Evolutionary conservation across 1,140 invertebrate genomes (phyloP).

Genomic region (Rhyacophila brunnea): DNA sequence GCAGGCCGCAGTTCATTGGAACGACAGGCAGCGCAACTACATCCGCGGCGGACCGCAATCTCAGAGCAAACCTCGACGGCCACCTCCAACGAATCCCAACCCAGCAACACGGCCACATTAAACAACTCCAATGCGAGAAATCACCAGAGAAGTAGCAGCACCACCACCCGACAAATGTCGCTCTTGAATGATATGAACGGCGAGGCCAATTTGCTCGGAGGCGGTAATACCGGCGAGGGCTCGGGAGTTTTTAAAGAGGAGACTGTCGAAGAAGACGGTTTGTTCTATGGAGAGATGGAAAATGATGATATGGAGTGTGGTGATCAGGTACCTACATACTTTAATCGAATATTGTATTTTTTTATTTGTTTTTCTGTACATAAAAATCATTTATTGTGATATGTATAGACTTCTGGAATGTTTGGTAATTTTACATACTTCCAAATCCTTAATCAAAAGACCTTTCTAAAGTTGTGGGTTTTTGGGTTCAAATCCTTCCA

Average conservation of each 20-base stretch:
- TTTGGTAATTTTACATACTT: too few relatives aligned
- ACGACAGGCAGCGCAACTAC: too few relatives aligned
- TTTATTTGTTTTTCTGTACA: too few relatives aligned
- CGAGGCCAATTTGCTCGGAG: background rate
- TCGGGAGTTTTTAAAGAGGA: slow-evolving; percentile 44
- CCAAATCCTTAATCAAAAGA: too few relatives aligned
- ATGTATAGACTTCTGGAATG: too few relatives aligned
- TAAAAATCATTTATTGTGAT: too few relatives aligned
- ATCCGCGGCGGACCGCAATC: background rate
- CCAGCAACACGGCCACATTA: background rate
- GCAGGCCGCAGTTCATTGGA: too few relatives aligned
- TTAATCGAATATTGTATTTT: too few relatives aligned
- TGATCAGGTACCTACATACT: slow-evolving; percentile 38
- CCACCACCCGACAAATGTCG: too few relatives aligned
- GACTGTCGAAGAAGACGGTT: slow-evolving; percentile 50
- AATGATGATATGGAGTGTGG: slow-evolving; percentile 48
- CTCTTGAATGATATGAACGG: background rate
- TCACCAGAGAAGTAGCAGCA: too few relatives aligned
- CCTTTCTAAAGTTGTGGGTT: too few relatives aligned
- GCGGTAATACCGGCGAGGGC: slow-evolving; percentile 30
- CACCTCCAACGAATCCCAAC: background rate
- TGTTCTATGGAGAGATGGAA: slow-evolving; percentile 53
- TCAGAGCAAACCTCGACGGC: background rate
- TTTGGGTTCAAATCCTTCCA: too few relatives aligned
- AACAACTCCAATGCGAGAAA: background rate